These are phyloP conservation scores for Zophobas morio DNA, from an alignment of 1,140 invertebrate genomes.

Conservation along the genomic window DNA sequence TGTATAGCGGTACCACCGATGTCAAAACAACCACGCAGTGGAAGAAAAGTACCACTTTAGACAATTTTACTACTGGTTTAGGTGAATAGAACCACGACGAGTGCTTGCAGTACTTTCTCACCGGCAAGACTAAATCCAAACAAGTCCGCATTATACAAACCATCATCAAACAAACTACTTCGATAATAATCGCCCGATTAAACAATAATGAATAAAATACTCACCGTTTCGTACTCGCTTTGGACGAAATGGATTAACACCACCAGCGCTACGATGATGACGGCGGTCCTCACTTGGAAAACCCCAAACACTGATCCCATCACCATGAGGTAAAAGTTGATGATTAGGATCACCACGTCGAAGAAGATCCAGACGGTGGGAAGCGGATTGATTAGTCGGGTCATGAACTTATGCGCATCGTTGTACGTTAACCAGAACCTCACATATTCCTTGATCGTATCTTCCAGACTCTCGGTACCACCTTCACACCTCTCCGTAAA, in stretches of 20 bases:
- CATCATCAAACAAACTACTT: background rate
- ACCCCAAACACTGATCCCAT: constrained; percentile 1
- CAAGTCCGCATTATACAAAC: no score
- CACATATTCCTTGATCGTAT: background rate
- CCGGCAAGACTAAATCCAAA: background rate
- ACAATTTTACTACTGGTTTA: background rate
- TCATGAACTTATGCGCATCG: background rate
- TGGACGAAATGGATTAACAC: background rate
- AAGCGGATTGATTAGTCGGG: background rate
- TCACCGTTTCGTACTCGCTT: background rate
- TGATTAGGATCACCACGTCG: constrained; percentile 8
- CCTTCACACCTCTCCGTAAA: background rate
- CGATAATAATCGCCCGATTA: background rate
- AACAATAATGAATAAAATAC: constrained; percentile 2
- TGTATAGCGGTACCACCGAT: background rate
- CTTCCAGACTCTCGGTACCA: background rate
- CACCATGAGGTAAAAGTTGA: constrained; percentile 44
- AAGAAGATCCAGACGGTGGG: constrained; percentile 3
- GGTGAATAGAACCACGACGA: background rate
- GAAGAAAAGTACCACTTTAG: background rate
- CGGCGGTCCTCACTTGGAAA: constrained; percentile 9
- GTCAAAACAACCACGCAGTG: background rate
- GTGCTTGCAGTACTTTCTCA: background rate
- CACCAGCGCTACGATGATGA: constrained; percentile 5
- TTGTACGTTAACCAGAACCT: constrained; percentile 2